A percentile compares a stretch with the other conserved stretches of the same genome.
Evolutionary conservation across 2,797 vertebrate species (phyloP).

Genomic region (Parambassis ranga): DNA sequence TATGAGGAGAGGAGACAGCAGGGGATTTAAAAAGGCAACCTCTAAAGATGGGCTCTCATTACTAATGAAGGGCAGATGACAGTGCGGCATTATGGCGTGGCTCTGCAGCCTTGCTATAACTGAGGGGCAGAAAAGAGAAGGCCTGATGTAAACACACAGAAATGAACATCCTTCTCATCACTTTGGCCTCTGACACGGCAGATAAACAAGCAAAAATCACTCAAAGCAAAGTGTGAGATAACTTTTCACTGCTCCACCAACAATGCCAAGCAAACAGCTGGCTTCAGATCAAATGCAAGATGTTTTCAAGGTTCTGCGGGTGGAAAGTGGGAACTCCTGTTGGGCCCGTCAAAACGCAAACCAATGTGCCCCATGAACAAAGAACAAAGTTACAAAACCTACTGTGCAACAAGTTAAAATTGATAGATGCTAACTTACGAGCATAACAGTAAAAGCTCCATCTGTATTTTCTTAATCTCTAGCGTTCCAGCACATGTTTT

Average conservation of each 20-base stretch:
- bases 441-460: not conserved
- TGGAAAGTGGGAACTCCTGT: not conserved
- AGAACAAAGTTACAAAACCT: not conserved
- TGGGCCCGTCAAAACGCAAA: not conserved
- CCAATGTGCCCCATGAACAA: not conserved
- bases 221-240: conserved; percentile 3
- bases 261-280: not conserved
- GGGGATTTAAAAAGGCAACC: conserved; percentile 1
- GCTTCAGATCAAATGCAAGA: not conserved
- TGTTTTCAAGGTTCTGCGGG: not conserved
- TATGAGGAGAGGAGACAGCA: conserved; percentile 18
- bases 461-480: conserved; percentile 12
- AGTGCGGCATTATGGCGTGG: not conserved
- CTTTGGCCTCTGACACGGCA: not conserved
- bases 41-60: conserved; percentile 1
- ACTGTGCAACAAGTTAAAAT: not conserved
- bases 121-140: not conserved
- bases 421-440: not conserved
- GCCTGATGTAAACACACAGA: conserved; percentile 14
- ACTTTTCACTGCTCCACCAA: not conserved
- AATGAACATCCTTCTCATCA: not conserved
- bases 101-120: not conserved
- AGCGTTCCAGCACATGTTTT: conserved; percentile 4
- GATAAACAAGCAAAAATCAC: conserved; percentile 10
- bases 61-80: conserved; percentile 53